Conservation (phyloP, 1,140 invertebrate genomes). For the Bombus waltoni region DNA sequence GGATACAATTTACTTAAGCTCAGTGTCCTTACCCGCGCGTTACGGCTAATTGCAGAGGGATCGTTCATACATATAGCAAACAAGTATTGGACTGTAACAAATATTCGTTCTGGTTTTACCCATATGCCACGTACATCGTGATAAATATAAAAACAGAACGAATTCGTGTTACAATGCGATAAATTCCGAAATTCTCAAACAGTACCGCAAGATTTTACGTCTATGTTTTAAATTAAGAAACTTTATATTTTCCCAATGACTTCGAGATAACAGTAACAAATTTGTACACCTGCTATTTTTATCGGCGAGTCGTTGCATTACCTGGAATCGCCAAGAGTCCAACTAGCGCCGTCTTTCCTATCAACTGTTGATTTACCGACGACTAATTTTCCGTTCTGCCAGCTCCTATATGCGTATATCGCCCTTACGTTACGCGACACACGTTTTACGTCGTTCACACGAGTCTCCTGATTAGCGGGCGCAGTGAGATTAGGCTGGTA, state of each 20-base stretch:
- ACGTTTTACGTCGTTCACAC: slow-evolving; percentile 12
- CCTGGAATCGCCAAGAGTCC: neutral
- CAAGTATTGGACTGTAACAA: too few relatives aligned
- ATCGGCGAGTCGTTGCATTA: neutral
- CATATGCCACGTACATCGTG: too few relatives aligned
- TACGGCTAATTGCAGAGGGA: too few relatives aligned
- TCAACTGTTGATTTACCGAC: neutral
- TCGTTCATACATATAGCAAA: too few relatives aligned
- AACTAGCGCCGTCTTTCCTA: neutral
- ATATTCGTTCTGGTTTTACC: too few relatives aligned
- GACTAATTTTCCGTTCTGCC: neutral
- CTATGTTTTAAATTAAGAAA: neutral
- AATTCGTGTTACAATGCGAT: neutral
- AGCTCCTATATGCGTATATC: neutral
- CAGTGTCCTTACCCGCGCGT: too few relatives aligned
- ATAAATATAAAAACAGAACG: too few relatives aligned
- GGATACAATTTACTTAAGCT: too few relatives aligned
- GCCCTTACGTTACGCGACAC: slow-evolving; percentile 31
- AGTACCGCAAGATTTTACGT: neutral
- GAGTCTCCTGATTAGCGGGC: slow-evolving; percentile 46
- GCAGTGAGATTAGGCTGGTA: slow-evolving; percentile 39
- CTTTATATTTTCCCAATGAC: neutral
- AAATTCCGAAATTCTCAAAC: neutral
- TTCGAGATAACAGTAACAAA: neutral
- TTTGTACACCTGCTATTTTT: neutral